Evolutionary conservation across 2,888 invertebrate genomes (phyloP), one percentile per base, ranked within the genome.

Genomic region (Limnephilus rhombicus): DNA sequence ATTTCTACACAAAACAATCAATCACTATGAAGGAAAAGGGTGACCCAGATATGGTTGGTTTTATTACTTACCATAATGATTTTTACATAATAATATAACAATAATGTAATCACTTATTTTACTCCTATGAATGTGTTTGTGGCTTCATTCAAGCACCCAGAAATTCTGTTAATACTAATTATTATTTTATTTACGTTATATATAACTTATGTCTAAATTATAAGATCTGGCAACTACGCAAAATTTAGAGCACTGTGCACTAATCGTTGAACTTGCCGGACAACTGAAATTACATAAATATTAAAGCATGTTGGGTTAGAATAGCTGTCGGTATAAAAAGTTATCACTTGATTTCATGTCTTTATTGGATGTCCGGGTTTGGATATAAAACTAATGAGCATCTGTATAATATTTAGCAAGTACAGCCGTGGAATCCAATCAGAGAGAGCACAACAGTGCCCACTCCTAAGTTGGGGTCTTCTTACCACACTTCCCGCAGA

Each of bases 351-450:
- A 68, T 24, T 68, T 9, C 68, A 9, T n/a, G 53, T 53, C 15
- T 5, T 18, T 53, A 15, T 15, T 68, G 68, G 9, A 68, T 68
- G 24, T 24, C 24, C n/a, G 2, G 24, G n/a, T 9, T 68, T 68
- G 68, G 68, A n/a, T 2, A 9, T 24, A n/a, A 68, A 24, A n/a
- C 68, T 68, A 68, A 68, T 68, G 2, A 68, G 18, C 92, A 89
- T 94, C 94, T 94, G 7, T 68, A 24, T 68, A 68, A 85, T 94
- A 92, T 94, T 7, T 94, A 98, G 98, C 98, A 98, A 97, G 96
- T 98, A 93, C 98, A 98, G 96, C 97, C 98, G 96, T 97, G 98
- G 97, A 97, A 96, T 94, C 96, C 97, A 45, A 96, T 97, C 92
- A 97, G 98, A 96, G 97, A 98, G 94, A 97, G 97, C 29, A 96